Conservation (phyloP, 2,113 vertebrate species). For the Rana temporaria region DNA sequence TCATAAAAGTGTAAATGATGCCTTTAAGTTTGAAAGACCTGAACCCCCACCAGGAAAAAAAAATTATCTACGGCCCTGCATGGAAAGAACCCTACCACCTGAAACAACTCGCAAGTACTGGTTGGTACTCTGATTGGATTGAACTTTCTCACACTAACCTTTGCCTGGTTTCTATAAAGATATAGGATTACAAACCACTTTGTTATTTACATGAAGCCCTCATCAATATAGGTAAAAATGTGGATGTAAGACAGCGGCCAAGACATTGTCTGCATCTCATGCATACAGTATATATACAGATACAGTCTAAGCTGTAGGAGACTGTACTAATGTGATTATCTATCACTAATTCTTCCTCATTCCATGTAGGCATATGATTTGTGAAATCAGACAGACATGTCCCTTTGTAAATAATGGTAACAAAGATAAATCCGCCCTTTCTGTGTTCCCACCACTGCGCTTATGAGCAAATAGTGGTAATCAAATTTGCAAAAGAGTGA, state of each 20-base stretch:
- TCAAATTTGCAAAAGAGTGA: no score
- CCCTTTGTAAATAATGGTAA: no score
- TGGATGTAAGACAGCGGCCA: neutral
- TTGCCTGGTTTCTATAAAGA: neutral
- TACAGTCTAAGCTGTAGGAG: neutral
- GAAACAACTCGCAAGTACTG: no score
- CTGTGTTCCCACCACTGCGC: no score
- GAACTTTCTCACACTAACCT: neutral
- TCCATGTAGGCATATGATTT: conserved; percentile 2
- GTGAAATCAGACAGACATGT: conserved; percentile 9
- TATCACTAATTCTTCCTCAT: conserved; percentile 24
- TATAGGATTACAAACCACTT: neutral
- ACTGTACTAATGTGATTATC: conserved; percentile 16
- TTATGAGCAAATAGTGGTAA: no score
- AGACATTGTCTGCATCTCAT: conserved; percentile 4
- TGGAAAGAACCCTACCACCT: no score
- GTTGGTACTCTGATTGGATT: neutral
- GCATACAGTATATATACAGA: conserved; percentile 1
- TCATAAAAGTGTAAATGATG: no score
- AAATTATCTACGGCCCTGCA: no score
- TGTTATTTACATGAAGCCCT: conserved; percentile 23
- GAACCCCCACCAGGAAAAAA: no score
- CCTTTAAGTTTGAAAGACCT: no score
- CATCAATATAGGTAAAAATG: neutral
- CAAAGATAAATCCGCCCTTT: no score